A percentile compares a stretch with the other conserved stretches of the same genome.
Conservation (phyloP, 1,140 invertebrate genomes). For the Eufriesea mexicana region DNA sequence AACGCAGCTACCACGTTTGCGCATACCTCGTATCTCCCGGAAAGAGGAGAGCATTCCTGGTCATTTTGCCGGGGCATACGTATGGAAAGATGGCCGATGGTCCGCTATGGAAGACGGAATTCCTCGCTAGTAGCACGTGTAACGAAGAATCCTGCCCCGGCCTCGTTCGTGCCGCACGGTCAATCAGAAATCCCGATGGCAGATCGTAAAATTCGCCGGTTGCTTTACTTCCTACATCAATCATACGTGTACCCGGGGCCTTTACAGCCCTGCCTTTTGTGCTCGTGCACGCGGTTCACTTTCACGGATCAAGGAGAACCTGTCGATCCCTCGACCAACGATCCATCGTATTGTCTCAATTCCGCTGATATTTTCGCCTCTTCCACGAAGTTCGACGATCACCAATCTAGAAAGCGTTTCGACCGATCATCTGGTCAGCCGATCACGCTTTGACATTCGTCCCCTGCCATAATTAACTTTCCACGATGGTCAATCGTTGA, state of each 20-base stretch:
- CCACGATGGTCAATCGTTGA: neutral
- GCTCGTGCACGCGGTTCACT: conserved; percentile 30
- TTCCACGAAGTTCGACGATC: neutral
- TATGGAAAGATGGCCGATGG: conserved; percentile 40
- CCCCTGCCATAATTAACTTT: neutral
- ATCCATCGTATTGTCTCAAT: conserved; percentile 34
- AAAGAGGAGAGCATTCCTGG: conserved; percentile 46
- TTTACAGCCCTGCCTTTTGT: conserved; percentile 28
- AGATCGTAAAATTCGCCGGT: conserved; percentile 47
- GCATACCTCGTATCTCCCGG: conserved; percentile 44
- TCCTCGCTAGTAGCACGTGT: conserved; percentile 37
- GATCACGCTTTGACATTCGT: neutral
- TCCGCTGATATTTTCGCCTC: conserved; percentile 19
- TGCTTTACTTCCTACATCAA: conserved; percentile 50
- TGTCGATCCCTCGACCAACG: conserved; percentile 21
- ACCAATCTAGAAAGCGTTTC: neutral
- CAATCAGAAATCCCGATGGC: conserved; percentile 35
- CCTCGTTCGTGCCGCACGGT: conserved; percentile 14
- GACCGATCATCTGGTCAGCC: neutral
- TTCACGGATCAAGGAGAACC: conserved; percentile 52
- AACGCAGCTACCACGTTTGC: conserved; percentile 63
- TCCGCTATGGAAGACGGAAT: conserved; percentile 43
- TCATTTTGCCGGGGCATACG: conserved; percentile 52
- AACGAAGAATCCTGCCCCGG: conserved; percentile 43
- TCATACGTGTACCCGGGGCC: conserved; percentile 46